Conservation (phyloP, 2,797 vertebrate species). For the Selene dorsalis region DNA sequence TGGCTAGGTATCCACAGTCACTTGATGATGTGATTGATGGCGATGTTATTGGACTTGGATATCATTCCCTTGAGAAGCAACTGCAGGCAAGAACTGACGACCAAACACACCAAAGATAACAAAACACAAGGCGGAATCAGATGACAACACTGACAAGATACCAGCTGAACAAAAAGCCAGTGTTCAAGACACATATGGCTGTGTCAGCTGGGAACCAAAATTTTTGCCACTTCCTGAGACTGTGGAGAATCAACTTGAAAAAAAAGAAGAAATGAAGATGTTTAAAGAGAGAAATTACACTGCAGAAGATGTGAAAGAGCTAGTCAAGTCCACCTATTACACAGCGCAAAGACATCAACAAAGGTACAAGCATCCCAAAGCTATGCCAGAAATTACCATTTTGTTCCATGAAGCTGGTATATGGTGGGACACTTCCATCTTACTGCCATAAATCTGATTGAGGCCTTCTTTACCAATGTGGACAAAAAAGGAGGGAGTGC, state of each 20-base stretch:
- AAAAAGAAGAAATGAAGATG: slow-evolving; percentile 25
- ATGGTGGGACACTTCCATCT: too few relatives aligned
- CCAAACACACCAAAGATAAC: slow-evolving; percentile 34
- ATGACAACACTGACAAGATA: slow-evolving; percentile 24
- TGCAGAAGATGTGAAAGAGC: slow-evolving; percentile 4
- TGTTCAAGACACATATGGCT: slow-evolving; percentile 61
- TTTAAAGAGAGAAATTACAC: slow-evolving; percentile 18
- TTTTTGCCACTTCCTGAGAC: slow-evolving; percentile 57
- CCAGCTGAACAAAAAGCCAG: slow-evolving; percentile 22
- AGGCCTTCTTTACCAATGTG: too few relatives aligned
- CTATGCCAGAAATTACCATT: too few relatives aligned
- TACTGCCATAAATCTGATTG: too few relatives aligned
- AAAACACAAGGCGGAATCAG: slow-evolving; percentile 21
- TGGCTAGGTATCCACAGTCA: slow-evolving; percentile 36
- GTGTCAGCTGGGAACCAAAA: slow-evolving; percentile 53
- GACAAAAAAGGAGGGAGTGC: too few relatives aligned
- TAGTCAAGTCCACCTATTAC: slow-evolving; percentile 46
- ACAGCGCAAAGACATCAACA: slow-evolving; percentile 45
- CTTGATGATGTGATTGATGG: slow-evolving; percentile 35
- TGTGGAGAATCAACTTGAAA: slow-evolving; percentile 6
- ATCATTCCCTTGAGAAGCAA: slow-evolving; percentile 46
- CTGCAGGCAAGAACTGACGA: slow-evolving; percentile 37
- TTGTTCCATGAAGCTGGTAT: fast-evolving
- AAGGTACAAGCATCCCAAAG: slow-evolving; percentile 39
- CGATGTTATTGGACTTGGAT: slow-evolving; percentile 35